A percentile compares a stretch with the other conserved stretches of the same genome.
Evolutionary conservation across 1,140 invertebrate species (phyloP).

Genomic region (Tenebrio molitor): DNA sequence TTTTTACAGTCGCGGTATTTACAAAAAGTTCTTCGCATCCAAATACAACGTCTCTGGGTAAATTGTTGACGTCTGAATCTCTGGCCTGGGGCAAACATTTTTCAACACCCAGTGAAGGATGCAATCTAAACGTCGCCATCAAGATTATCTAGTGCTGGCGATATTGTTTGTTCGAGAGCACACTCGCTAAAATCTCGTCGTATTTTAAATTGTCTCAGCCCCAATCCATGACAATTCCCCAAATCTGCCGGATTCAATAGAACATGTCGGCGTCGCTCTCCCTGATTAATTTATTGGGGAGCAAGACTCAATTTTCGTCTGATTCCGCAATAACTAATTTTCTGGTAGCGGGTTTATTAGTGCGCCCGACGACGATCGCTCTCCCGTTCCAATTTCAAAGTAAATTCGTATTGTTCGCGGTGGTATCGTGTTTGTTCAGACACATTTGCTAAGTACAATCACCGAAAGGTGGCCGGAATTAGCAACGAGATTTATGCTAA

Average conservation of each 20-base stretch:
- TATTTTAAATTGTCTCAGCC: not conserved
- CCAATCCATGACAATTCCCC: not conserved
- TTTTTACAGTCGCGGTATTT: too few species aligned
- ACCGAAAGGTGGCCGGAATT: slow-evolving; percentile 7
- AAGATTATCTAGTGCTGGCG: not conserved
- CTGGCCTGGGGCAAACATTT: not conserved
- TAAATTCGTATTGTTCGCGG: not conserved
- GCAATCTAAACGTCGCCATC: slow-evolving; percentile 22
- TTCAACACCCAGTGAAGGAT: slow-evolving; percentile 27
- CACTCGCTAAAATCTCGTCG: not conserved
- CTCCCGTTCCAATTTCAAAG: not conserved
- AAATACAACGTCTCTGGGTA: too few species aligned
- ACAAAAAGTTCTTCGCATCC: too few species aligned
- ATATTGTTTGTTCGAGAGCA: slow-evolving; percentile 20
- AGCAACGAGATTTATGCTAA: slow-evolving; percentile 27
- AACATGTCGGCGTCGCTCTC: too few species aligned
- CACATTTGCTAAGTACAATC: slow-evolving; percentile 19
- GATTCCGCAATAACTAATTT: too few species aligned
- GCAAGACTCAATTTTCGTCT: too few species aligned
- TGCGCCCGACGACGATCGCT: not conserved
- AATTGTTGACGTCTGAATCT: slow-evolving; percentile 5
- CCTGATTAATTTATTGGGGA: too few species aligned
- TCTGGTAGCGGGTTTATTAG: too few species aligned
- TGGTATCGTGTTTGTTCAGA: slow-evolving; percentile 6
- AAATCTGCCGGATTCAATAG: too few species aligned